Evolutionary conservation across 2,113 vertebrate genomes (phyloP), one percentile per base, ranked within the genome.

Genomic region (Chionomys nivalis): DNA sequence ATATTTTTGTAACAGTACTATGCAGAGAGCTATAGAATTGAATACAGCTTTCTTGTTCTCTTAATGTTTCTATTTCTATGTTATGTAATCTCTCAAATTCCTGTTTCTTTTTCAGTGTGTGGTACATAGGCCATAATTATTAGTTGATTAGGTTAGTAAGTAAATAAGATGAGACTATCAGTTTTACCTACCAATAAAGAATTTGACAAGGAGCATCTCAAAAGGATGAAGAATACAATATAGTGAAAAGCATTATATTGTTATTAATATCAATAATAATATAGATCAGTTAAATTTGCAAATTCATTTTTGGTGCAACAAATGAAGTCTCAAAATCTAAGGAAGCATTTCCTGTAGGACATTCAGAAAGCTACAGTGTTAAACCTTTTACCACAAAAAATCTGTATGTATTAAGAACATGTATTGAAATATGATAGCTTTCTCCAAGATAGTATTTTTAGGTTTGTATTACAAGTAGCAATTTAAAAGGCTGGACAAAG

Each of bases 241-340:
- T 90, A 89, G 89, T 77, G 4, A 23, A 91, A 52, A 36, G 4
- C 75, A 52, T 7, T 61, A 2, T 55, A 36, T 13, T 87, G 0
- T 61, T 87, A 79, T 83, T 68, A 65, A 91, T 82, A 87, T 63
- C 8, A 92, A 11, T 61, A 87, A 72, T 66, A 58, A n/a, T 28
- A 33, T 76, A 87, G 89, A 75, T 16, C 28, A 13, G 87, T 83
- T 49, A 97, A 72, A 7, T 75, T 79, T 66, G 4, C 78, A 61
- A 92, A 28, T 39, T 79, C 73, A 93, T 61, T 93, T 85, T 75
- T 17, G 14, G 26, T 90, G 4, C 5, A 88, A 55, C 61, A 31
- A 94, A 95, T 58, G 12, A 93, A 82, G 5, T n/a, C 39, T 87
- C 63, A 65, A 75, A 87, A 77, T 78, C 58, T n/a, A 96, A 73